Percentiles rank a stretch among this genome's conserved stretches.
phyloP scores from a whole-genome alignment of 2,113 vertebrate species.

The Aplodontia rufa region DNA sequence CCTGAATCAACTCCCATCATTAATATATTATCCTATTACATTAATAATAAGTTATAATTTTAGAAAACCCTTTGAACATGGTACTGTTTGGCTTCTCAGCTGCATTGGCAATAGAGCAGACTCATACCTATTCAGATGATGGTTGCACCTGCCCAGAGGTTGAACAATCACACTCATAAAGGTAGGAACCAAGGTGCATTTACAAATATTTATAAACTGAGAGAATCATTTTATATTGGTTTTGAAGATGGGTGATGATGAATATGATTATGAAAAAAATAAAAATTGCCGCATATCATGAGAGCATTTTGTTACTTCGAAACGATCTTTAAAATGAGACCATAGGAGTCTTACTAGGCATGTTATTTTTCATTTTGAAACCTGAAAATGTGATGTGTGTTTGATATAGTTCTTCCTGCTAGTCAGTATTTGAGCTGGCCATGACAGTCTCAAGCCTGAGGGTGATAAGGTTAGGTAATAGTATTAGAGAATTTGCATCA shows the following conservation, averaged over 20 bases:
- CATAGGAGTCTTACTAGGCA: too few relatives aligned
- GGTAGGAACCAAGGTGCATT: not conserved
- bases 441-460: too few relatives aligned
- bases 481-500: not conserved
- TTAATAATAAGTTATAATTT: not conserved
- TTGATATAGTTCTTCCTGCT: not conserved
- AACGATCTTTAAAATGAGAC: not conserved
- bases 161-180: not conserved
- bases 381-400: not conserved
- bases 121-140: not conserved
- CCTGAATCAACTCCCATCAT: not conserved
- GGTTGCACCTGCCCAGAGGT: accelerated
- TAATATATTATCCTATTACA: not conserved
- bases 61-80: not conserved
- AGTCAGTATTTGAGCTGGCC: not conserved
- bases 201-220: not conserved
- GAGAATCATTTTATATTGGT: not conserved
- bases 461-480: not conserved
- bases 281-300: not conserved
- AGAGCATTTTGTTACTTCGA: not conserved
- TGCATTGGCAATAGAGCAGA: not conserved
- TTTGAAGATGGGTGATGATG: not conserved
- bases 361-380: not conserved
- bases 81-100: not conserved
- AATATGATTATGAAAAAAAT: not conserved